phyloP scores from a whole-genome alignment of 2,797 vertebrate genomes.

The Rhinatrema bivittatum region DNA sequence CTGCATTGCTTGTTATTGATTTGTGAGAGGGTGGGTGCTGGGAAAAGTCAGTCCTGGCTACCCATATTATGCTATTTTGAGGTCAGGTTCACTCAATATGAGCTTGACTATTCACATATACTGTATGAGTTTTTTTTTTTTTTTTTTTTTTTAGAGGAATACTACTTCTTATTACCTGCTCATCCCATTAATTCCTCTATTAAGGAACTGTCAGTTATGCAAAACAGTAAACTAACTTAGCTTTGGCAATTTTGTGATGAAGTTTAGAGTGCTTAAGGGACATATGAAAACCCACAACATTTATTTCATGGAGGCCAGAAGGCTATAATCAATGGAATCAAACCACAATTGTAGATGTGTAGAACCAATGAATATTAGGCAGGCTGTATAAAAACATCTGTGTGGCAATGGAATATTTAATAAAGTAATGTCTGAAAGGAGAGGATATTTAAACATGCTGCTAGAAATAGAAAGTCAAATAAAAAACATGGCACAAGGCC shows the following conservation, averaged over 20 bases:
- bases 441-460: too few relatives aligned
- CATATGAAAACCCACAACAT: constrained; percentile 6
- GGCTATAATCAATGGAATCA: constrained; percentile 20
- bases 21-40: too few relatives aligned
- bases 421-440: too few relatives aligned
- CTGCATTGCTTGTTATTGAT: too few relatives aligned
- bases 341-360: constrained; percentile 5
- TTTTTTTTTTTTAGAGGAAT: too few relatives aligned
- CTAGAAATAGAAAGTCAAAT: too few relatives aligned
- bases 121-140: constrained; percentile 16
- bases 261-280: background rate
- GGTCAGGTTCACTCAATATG: constrained; percentile 4
- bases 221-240: constrained; percentile 12
- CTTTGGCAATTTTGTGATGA: background rate
- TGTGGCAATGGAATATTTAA: too few relatives aligned
- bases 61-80: too few relatives aligned
- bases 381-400: background rate
- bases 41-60: too few relatives aligned
- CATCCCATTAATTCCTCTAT: constrained; percentile 13
- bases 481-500: too few relatives aligned
- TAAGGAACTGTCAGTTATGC: constrained; percentile 10
- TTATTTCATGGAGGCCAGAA: constrained; percentile 5
- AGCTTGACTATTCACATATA: constrained; percentile 5
- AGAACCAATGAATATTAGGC: constrained; percentile 9
- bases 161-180: constrained; percentile 10